These are phyloP conservation scores for Melitaea athalia DNA, from an alignment of 2,888 invertebrate species.

Conservation along the genomic window DNA sequence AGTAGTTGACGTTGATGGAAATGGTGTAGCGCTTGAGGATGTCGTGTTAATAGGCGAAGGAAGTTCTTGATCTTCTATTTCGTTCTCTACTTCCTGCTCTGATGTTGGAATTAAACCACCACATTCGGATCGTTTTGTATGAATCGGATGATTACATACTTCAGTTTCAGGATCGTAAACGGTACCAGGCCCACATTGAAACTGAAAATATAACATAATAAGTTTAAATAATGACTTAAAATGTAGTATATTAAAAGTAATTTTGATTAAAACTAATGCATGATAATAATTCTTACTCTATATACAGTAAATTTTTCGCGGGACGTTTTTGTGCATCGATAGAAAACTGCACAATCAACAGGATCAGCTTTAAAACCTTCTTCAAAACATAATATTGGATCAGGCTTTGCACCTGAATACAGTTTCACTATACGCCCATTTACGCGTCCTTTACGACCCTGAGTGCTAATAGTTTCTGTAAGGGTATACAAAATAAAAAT, in stretches of 20 bases:
- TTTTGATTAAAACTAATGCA: not conserved
- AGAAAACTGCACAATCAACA: slow-evolving; percentile 87
- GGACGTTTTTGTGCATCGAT: slow-evolving; percentile 86
- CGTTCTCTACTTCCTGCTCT: slow-evolving; percentile 65
- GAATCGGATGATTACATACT: slow-evolving; percentile 87
- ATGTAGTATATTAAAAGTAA: not conserved
- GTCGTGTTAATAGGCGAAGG: slow-evolving; percentile 62
- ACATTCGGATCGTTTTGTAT: slow-evolving; percentile 87
- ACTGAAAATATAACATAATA: slow-evolving; percentile 58
- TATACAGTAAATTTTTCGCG: slow-evolving; percentile 81
- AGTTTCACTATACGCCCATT: slow-evolving; percentile 65
- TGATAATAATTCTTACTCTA: slow-evolving; percentile 55
- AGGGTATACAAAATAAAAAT: slow-evolving; percentile 5
- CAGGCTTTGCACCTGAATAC: slow-evolving; percentile 62
- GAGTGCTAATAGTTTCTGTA: slow-evolving; percentile 35
- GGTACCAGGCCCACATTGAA: slow-evolving; percentile 89
- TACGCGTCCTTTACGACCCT: slow-evolving; percentile 40
- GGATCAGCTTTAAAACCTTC: slow-evolving; percentile 89
- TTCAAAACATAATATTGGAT: slow-evolving; percentile 80
- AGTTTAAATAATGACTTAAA: not conserved
- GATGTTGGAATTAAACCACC: slow-evolving; percentile 54
- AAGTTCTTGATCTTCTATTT: slow-evolving; percentile 66
- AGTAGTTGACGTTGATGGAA: slow-evolving; percentile 1
- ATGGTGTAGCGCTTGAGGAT: slow-evolving; percentile 38
- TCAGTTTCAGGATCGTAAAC: slow-evolving; percentile 86